Evolutionary conservation across 2,797 vertebrate species (phyloP).

Genomic region (Menidia menidia): DNA sequence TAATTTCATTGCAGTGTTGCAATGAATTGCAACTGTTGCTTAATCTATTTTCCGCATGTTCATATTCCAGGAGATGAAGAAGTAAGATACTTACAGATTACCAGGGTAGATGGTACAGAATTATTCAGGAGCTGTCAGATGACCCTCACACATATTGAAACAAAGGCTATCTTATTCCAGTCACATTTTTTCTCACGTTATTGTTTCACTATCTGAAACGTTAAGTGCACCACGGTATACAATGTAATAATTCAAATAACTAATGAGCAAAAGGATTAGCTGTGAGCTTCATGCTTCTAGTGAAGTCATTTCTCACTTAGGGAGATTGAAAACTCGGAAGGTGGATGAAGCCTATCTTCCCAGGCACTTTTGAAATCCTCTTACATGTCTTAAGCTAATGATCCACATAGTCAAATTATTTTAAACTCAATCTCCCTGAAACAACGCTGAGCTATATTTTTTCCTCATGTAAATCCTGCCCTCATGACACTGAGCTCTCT

Average conservation of each 20-base stretch:
- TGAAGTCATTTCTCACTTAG: constrained; percentile 45
- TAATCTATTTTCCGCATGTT: constrained; percentile 2
- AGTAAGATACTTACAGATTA: constrained; percentile 10
- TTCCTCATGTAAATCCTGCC: constrained; percentile 3
- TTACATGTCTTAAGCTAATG: constrained; percentile 58
- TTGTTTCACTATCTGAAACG: constrained; percentile 40
- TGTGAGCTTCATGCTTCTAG: constrained; percentile 50
- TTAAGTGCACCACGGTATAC: constrained; percentile 41
- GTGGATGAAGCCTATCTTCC: constrained; percentile 60
- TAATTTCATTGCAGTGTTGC: constrained; percentile 21
- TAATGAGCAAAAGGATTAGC: constrained; percentile 66
- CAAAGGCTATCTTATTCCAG: constrained; percentile 7
- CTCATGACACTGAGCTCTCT: too few species aligned
- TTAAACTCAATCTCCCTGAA: constrained; percentile 36
- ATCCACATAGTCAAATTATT: constrained; percentile 49
- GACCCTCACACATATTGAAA: constrained; percentile 10
- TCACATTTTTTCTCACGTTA: constrained; percentile 30
- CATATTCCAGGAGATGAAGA: constrained; percentile 1
- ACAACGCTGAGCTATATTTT: constrained; percentile 18
- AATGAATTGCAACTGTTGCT: background rate
- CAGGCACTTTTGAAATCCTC: constrained; percentile 55
- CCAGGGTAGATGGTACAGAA: constrained; percentile 2
- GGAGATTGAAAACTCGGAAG: constrained; percentile 46
- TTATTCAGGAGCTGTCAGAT: constrained; percentile 15
- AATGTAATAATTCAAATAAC: constrained; percentile 44